These are phyloP conservation scores for Emys orbicularis DNA, from an alignment of 2,797 vertebrate genomes.

Conservation along the genomic window DNA sequence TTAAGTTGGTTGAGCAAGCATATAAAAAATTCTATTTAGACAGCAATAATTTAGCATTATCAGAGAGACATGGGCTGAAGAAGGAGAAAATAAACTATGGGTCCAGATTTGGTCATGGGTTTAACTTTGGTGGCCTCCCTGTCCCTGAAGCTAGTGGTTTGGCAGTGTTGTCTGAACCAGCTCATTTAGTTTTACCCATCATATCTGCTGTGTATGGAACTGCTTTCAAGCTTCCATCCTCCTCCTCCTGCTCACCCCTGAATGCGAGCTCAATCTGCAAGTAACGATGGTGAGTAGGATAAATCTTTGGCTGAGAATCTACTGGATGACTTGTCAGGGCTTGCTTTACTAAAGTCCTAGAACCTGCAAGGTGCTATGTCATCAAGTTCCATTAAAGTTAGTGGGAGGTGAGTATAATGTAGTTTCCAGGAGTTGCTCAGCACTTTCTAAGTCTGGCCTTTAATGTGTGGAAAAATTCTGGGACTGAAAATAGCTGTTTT, in stretches of 20 bases:
- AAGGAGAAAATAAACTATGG: not conserved
- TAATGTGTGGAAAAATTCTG: fast-evolving
- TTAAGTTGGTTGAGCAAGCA: not conserved
- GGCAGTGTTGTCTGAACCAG: not conserved
- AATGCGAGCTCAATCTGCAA: not conserved
- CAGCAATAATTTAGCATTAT: not conserved
- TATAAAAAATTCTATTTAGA: not conserved
- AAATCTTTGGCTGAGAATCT: not conserved
- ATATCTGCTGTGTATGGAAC: not conserved
- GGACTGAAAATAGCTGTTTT: not conserved
- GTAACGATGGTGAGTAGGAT: not conserved
- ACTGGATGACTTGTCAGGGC: not conserved
- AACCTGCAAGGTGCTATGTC: not conserved
- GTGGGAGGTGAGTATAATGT: not conserved
- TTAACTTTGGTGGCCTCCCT: not conserved
- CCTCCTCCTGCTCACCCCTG: not conserved
- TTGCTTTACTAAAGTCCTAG: not conserved
- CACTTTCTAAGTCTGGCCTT: not conserved
- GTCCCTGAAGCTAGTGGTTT: not conserved
- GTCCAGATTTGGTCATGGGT: not conserved
- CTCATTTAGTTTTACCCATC: not conserved
- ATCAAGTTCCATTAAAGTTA: not conserved
- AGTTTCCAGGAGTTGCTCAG: not conserved
- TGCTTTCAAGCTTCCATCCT: not conserved
- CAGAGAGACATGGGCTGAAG: not conserved